phyloP scores from a whole-genome alignment of 2,888 invertebrate genomes.

The Platycheirus rosarum region DNA sequence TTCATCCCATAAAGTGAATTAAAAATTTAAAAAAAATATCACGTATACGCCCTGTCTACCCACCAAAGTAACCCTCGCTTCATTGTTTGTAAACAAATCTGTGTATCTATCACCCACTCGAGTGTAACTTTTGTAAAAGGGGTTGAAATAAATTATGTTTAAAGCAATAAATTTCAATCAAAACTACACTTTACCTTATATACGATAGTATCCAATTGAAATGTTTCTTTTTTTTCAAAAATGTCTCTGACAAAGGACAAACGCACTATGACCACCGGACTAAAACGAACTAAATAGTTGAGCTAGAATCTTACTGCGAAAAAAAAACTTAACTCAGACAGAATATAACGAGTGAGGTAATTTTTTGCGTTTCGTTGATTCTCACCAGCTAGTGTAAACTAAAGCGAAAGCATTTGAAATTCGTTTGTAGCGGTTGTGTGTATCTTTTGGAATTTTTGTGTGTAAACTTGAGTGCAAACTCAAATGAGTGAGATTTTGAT shows the following conservation, averaged over 20 bases:
- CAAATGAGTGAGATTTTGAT: constrained; percentile 34
- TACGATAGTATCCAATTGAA: constrained; percentile 40
- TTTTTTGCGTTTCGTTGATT: constrained; percentile 21
- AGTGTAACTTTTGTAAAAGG: constrained; percentile 35
- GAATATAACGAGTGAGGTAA: constrained; percentile 28
- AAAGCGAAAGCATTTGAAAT: constrained; percentile 44
- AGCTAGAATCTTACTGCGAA: constrained; percentile 53
- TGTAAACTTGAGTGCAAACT: constrained; percentile 44
- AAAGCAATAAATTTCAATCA: constrained; percentile 26
- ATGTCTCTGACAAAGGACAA: constrained; percentile 18
- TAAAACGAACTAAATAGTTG: constrained; percentile 65
- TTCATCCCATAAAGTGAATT: background rate
- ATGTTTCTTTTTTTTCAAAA: constrained; percentile 1
- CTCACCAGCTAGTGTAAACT: background rate
- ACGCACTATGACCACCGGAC: constrained; percentile 53
- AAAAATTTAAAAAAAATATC: constrained; percentile 6
- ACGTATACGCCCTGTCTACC: constrained; percentile 54
- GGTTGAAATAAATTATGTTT: constrained; percentile 8
- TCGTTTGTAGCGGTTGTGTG: constrained; percentile 18
- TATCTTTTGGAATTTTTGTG: constrained; percentile 8
- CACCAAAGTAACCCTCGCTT: constrained; percentile 5
- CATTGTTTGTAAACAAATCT: constrained; percentile 71
- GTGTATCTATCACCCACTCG: constrained; percentile 42
- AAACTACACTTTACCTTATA: constrained; percentile 24
- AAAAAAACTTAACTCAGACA: constrained; percentile 33